A percentile compares a stretch with the other conserved stretches of the same genome.
Evolutionary conservation across 2,113 vertebrate genomes (phyloP).

Genomic region (Porphyrio hochstetteri): DNA sequence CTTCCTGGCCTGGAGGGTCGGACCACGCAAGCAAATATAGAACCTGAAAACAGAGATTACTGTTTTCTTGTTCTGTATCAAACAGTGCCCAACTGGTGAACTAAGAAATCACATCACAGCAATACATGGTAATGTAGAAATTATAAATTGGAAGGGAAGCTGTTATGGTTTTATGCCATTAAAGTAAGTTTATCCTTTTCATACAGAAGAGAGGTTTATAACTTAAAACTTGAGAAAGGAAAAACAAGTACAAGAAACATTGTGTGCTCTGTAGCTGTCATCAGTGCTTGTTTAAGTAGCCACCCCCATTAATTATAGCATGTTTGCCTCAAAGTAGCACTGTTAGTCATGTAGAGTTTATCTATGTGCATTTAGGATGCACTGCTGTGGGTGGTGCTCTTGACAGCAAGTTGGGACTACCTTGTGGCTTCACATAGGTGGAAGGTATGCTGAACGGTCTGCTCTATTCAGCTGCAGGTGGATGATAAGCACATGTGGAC

Average conservation of each 20-base stretch:
- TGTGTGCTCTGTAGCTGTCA: not conserved
- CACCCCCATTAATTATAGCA: not conserved
- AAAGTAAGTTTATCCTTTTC: not conserved
- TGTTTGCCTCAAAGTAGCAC: not conserved
- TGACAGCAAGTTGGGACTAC: not conserved
- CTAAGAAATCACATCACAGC: not conserved
- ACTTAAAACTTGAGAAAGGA: not conserved
- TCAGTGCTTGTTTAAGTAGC: not conserved
- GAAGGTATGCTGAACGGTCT: not conserved
- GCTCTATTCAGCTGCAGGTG: not conserved
- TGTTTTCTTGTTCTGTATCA: not conserved
- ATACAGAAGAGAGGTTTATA: not conserved
- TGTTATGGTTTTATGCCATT: not conserved
- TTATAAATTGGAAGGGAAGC: not conserved
- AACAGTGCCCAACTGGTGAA: not conserved
- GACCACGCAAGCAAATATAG: not conserved
- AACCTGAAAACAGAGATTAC: not conserved
- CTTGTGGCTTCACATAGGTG: fast-evolving
- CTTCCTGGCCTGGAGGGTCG: not conserved
- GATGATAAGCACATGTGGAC: not conserved
- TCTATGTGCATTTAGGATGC: not conserved
- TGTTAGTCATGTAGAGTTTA: not conserved
- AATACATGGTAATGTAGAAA: not conserved
- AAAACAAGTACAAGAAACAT: not conserved
- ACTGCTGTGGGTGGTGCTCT: not conserved